Percentiles rank a stretch among this genome's conserved stretches.
These are phyloP conservation scores for Hydropsyche betteni DNA, from an alignment of 2,888 invertebrate genomes.

Conservation along the genomic window DNA sequence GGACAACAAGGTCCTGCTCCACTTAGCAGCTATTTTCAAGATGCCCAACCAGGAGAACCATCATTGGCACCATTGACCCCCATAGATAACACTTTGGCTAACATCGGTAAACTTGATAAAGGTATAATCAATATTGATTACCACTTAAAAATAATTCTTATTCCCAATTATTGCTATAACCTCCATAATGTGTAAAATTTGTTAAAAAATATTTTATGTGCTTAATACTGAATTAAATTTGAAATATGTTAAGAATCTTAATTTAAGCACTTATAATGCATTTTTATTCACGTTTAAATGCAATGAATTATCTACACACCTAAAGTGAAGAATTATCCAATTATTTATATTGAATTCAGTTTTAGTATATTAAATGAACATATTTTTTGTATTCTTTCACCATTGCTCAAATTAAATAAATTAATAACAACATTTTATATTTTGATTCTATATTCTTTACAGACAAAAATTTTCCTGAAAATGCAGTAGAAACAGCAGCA, in stretches of 20 bases:
- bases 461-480: constrained; percentile 17
- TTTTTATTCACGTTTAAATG: too few relatives aligned
- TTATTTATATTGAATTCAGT: not conserved
- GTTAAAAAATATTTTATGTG: too few relatives aligned
- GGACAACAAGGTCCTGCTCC: not conserved
- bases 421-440: not conserved
- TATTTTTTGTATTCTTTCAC: too few relatives aligned
- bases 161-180: too few relatives aligned
- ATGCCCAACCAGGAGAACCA: not conserved
- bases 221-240: too few relatives aligned
- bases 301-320: too few relatives aligned
- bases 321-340: too few relatives aligned
- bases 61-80: constrained; percentile 43
- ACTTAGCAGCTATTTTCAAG: not conserved
- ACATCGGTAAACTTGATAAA: constrained; percentile 46
- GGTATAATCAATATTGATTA: constrained; percentile 31
- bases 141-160: too few relatives aligned
- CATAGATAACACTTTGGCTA: constrained; percentile 47
- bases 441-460: not conserved
- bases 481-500: constrained; percentile 57
- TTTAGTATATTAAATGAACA: not conserved
- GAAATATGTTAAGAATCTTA: too few relatives aligned
- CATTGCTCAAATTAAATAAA: not conserved
- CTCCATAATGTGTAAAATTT: too few relatives aligned
- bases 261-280: too few relatives aligned